phyloP scores from a whole-genome alignment of 2,888 invertebrate species.

The Sialis lutaria region DNA sequence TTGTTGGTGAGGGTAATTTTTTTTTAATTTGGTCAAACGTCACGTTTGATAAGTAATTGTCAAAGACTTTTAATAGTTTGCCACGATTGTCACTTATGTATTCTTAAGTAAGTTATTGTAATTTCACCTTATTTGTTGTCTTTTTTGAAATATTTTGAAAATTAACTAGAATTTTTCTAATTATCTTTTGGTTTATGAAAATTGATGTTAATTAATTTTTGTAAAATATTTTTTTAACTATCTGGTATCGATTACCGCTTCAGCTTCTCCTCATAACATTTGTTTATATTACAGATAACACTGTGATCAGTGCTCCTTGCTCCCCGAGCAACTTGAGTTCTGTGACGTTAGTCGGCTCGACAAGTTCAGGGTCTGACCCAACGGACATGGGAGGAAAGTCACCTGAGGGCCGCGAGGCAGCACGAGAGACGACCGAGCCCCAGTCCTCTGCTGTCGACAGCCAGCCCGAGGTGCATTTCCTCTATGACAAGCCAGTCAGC shows the following conservation, averaged over 20 bases:
- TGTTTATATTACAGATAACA: slow-evolving; percentile 25
- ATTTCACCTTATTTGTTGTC: no score
- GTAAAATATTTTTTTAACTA: no score
- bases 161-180: no score
- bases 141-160: no score
- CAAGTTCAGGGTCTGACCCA: slow-evolving; percentile 28
- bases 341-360: slow-evolving; percentile 48
- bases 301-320: slow-evolving; percentile 37
- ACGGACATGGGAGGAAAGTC: slow-evolving; percentile 10
- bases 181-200: no score
- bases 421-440: slow-evolving; percentile 1
- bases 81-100: no score
- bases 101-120: not conserved
- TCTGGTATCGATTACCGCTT: not conserved
- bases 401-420: slow-evolving; percentile 5
- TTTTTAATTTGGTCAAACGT: no score
- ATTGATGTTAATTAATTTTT: no score
- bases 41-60: no score
- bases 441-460: not conserved
- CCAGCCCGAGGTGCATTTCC: slow-evolving; percentile 13
- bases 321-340: slow-evolving; percentile 61
- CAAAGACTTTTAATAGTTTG: not conserved
- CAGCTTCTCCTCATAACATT: no score
- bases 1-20: no score
- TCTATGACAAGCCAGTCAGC: slow-evolving; percentile 14